These are phyloP conservation scores for Aptenodytes patagonicus DNA, from an alignment of 2,113 vertebrate genomes.

Conservation along the genomic window DNA sequence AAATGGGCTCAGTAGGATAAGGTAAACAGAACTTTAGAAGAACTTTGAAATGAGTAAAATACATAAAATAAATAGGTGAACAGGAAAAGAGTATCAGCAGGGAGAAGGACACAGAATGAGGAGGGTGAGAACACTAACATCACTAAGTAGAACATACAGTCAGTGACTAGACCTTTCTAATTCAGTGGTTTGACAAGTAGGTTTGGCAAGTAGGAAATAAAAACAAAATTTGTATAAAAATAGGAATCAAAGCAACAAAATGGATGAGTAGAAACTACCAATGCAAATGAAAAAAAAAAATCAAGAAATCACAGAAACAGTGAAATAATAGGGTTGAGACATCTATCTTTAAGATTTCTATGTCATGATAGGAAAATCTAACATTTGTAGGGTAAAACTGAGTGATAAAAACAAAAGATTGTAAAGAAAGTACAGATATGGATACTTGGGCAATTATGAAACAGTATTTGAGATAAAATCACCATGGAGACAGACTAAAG, in stretches of 20 bases:
- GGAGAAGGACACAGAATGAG: not conserved
- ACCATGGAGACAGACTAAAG: not conserved
- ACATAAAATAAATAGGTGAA: not conserved
- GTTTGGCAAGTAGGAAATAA: not conserved
- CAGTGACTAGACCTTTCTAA: not conserved
- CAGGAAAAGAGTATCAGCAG: not conserved
- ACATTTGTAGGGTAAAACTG: not conserved
- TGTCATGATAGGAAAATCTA: not conserved
- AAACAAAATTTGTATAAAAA: not conserved
- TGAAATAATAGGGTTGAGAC: not conserved
- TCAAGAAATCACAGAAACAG: not conserved
- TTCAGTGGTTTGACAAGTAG: not conserved
- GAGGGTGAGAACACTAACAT: not conserved
- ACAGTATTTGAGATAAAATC: not conserved
- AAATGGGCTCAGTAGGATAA: not conserved
- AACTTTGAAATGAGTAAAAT: not conserved
- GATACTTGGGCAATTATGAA: not conserved
- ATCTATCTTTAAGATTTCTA: not conserved
- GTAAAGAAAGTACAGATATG: not conserved
- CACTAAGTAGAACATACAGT: no score
- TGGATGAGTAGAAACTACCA: not conserved
- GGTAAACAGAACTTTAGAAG: not conserved
- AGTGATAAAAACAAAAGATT: not conserved
- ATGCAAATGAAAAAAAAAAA: not conserved
- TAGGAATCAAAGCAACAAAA: not conserved